Conservation (phyloP, 2,797 vertebrate species). For the Phataginus tricuspis region DNA sequence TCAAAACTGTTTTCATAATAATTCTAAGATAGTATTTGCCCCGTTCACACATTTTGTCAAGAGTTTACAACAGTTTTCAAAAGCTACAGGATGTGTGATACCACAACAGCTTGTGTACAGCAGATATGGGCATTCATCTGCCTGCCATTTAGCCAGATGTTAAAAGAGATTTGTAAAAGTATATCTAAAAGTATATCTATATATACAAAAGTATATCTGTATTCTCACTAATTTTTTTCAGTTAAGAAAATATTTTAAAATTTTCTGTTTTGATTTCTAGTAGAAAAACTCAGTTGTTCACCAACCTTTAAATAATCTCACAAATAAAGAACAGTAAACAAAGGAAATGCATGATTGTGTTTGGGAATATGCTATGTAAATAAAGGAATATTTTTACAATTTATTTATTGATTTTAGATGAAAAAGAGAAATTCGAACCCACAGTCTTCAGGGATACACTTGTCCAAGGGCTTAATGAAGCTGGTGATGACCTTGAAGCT, state of each 20-base stretch:
- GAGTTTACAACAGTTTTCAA: neutral
- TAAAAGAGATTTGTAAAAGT: neutral
- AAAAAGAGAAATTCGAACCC: constrained; percentile 99
- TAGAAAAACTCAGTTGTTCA: constrained; percentile 15
- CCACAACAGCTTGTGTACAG: neutral
- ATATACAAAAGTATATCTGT: neutral
- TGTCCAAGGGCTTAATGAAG: constrained; percentile 94
- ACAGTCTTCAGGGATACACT: constrained; percentile 96
- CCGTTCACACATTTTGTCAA: neutral
- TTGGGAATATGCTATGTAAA: neutral
- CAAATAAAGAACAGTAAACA: neutral
- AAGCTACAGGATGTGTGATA: neutral
- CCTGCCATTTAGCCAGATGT: neutral
- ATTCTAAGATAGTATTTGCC: neutral
- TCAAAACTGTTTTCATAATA: neutral
- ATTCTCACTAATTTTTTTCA: neutral
- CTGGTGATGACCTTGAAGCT: constrained; percentile 92
- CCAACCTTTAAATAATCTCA: neutral
- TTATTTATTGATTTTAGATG: constrained; percentile 87
- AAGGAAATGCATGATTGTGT: neutral
- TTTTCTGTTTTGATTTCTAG: constrained; percentile 32
- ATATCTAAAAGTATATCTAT: neutral
- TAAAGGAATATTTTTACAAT: neutral
- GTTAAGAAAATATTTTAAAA: neutral
- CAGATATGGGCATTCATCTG: neutral